Base-by-base conservation (phyloP, 2,797 vertebrate genomes). In the Melanotaenia parkinsoni region DNA sequence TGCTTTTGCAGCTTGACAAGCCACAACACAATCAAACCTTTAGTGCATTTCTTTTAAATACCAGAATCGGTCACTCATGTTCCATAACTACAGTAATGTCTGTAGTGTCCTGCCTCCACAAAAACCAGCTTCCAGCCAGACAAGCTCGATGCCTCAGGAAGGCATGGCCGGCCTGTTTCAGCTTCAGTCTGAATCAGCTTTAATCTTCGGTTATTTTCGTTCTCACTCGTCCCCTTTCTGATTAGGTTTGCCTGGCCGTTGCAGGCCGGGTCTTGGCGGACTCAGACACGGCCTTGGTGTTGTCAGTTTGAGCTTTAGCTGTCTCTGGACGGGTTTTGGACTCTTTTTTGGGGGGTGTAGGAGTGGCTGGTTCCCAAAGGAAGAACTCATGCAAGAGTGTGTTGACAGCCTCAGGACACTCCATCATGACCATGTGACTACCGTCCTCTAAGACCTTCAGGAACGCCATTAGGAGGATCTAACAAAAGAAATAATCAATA, bases 371-470 rank as follows among this genome's bases (percentile, higher is more conserved):
- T 90, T 99, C 97, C 98, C 98, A 99, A 32, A 98, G 93, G 69
- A 99, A 90, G 85, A 98, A 99, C 89, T 99, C 98, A 0, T 99
- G 96, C 62, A 99, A 91, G 68, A 99, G 95, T 0, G 97, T 99
- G 93, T 99, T 99, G 67, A 99, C 97, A 0, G 94, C 92, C 64
- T 99, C 97, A 0, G 98, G 98, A 76, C 97, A 98, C 88, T 99
- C 98, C 90, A 99, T 94, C 98, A 99, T 99, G 84, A 99, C 94
- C 98, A 99, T 99, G 94, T 99, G 98, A 89, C 98, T 99, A 69
- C 97, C 98, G 5, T 98, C 97, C 0, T 99, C 96, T 32, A 99
- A 95, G 74, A 98, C 93, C 89, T 99, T 99, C 77, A 99, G 93
- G 88, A 98, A 99, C 4, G 96, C 96, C 71, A 99, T 91, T 3